Conservation (phyloP, 2,113 vertebrate genomes). For the Candoia aspera region DNA sequence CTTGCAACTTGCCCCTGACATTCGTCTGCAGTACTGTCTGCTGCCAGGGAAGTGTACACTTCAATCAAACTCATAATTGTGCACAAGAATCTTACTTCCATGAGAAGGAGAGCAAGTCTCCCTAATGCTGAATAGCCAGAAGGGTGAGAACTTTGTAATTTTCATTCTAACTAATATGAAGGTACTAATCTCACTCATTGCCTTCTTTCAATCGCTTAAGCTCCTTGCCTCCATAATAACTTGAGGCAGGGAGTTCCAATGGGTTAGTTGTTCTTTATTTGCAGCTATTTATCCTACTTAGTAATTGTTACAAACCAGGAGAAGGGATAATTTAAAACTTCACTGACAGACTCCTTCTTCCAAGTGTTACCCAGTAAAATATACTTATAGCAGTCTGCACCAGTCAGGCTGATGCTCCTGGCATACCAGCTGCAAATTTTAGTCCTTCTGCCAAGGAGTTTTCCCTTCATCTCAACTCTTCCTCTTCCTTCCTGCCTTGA, state of each 20-base stretch:
- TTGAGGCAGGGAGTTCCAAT: conserved; percentile 7
- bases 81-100: no score
- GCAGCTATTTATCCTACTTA: not conserved
- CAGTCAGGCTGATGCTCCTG: not conserved
- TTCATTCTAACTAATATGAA: not conserved
- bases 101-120: not conserved
- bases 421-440: not conserved
- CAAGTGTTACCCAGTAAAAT: not conserved
- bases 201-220: not conserved
- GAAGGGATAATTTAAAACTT: not conserved
- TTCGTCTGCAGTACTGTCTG: not conserved
- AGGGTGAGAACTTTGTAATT: not conserved
- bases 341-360: not conserved
- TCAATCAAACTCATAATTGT: not conserved
- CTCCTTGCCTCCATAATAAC: not conserved
- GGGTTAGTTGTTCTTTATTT: conserved; percentile 5
- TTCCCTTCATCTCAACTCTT: not conserved
- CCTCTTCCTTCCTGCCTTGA: not conserved
- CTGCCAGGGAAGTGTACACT: not conserved
- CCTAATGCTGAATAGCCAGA: not conserved
- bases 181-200: not conserved
- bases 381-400: not conserved
- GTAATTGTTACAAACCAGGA: not conserved
- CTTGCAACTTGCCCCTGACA: not conserved
- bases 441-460: not conserved